phyloP scores from a whole-genome alignment of 2,797 vertebrate genomes.

The Emys orbicularis region DNA sequence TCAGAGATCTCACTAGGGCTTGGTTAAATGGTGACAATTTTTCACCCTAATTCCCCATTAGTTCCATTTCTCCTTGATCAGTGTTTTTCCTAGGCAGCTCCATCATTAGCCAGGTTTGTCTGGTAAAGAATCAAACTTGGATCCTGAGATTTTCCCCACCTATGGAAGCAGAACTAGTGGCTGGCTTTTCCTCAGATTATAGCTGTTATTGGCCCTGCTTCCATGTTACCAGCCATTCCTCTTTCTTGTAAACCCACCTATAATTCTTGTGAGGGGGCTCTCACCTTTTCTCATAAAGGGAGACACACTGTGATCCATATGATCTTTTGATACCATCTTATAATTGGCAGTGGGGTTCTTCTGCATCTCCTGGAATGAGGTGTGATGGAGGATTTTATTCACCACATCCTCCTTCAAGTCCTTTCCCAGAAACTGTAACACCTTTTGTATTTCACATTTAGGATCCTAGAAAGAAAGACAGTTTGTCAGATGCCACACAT shows the following conservation, averaged over 20 bases:
- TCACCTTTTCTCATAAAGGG: slow-evolving; percentile 78
- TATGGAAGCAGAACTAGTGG: not conserved
- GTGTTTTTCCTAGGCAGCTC: not conserved
- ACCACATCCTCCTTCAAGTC: slow-evolving; percentile 44
- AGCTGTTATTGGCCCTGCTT: not conserved
- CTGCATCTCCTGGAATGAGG: slow-evolving; percentile 78
- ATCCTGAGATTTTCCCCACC: not conserved
- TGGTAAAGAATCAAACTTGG: not conserved
- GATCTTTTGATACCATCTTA: not conserved
- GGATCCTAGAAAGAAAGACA: slow-evolving; percentile 60
- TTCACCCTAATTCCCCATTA: not conserved
- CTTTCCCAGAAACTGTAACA: slow-evolving; percentile 75
- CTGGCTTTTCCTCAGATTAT: not conserved
- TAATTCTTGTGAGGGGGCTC: not conserved
- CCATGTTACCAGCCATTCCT: not conserved
- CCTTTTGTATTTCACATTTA: slow-evolving; percentile 52
- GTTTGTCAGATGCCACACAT: not conserved
- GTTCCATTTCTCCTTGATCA: not conserved
- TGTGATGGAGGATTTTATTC: slow-evolving; percentile 73
- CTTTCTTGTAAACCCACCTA: not conserved
- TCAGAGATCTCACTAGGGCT: not conserved
- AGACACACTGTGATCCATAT: slow-evolving; percentile 76
- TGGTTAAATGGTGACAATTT: not conserved
- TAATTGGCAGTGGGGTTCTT: slow-evolving; percentile 78
- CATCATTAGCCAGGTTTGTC: not conserved